Evolutionary conservation across 2,797 vertebrate genomes (phyloP), one percentile per base, ranked within the genome.

Genomic region (Sebastes minor): DNA sequence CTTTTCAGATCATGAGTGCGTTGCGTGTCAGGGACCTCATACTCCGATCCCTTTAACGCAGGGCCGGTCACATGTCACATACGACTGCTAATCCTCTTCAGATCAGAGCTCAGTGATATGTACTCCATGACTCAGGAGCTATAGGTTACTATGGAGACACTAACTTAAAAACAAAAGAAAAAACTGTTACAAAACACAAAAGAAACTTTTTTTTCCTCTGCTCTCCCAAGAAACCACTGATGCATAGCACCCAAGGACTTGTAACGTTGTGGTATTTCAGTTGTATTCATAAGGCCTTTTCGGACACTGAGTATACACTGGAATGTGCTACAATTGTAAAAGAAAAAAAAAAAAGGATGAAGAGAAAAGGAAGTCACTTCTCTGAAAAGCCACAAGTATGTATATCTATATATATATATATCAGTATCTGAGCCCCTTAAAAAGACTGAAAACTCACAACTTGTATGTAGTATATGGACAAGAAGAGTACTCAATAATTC

Each of bases 311-410:
- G 71, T 82, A 68, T 82, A 86, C 81, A 85, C 73, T 92, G 94
- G 93, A 96, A 96, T 95, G 94, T 95, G 90, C 88, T 90, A 90
- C 83, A 87, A 89, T 75, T 78, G 56, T 42, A 59, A 35, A 68
- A 80, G 65, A 78, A 74, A 30, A 81, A 53, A 57, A 62, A 59
- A 62, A 59, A 78, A 77, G 14, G n/a, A 68, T 46, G 68, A 83
- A 55, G 42, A 84, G 52, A 75, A 75, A 77, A 67, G 53, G 25
- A 81, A 81, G 67, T 79, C 57, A 71, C 28, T 69, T 79, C 14
- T 88, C 70, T 68, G 62, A 81, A 88, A 86, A 80, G 53, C 65
- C 72, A 76, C 60, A 5, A 78, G 30, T 76, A 79, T 77, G 53
- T 76, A 69, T 83, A 64, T 71, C 4, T 35, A n/a, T 56, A 62